Evolutionary conservation across 2,113 vertebrate genomes (phyloP).

Genomic region (Cyprinus carpio): DNA sequence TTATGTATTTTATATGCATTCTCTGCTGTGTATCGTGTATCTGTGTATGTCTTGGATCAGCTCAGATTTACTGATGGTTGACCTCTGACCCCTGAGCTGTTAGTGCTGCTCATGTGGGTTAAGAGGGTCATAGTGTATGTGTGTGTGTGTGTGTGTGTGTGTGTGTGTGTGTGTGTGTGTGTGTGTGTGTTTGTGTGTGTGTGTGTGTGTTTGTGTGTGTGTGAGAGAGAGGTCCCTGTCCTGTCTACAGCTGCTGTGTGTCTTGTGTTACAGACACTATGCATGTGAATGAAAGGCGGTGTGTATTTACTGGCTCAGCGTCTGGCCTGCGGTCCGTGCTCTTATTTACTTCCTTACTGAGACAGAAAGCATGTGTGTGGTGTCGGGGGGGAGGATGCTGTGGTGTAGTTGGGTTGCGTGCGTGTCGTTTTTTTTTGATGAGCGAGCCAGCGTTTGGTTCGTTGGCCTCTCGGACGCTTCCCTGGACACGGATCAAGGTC

Average conservation of each 20-base stretch:
- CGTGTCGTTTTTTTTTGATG: too few relatives aligned
- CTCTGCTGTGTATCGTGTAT: not conserved
- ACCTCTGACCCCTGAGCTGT: not conserved
- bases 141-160: not conserved
- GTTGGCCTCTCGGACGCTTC: not conserved
- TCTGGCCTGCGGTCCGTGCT: conserved; percentile 37
- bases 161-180: not conserved
- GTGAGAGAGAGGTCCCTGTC: conserved; percentile 40
- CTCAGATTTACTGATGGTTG: not conserved
- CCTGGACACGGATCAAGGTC: not conserved
- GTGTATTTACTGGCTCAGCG: conserved; percentile 57
- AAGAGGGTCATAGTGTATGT: not conserved
- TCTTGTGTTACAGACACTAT: conserved; percentile 24
- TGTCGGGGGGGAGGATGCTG: conserved; percentile 76
- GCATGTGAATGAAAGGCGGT: conserved; percentile 15
- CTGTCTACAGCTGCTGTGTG: not conserved
- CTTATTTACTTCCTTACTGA: conserved; percentile 75
- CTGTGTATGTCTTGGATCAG: not conserved
- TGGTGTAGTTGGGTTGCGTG: too few relatives aligned
- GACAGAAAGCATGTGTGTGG: conserved; percentile 78
- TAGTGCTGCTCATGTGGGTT: conserved; percentile 3
- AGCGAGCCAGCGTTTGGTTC: not conserved
- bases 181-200: conserved; percentile 8
- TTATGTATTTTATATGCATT: not conserved
- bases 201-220: not conserved